These are phyloP conservation scores for Syrrhaptes paradoxus DNA, from an alignment of 2,113 vertebrate genomes.

Conservation along the genomic window DNA sequence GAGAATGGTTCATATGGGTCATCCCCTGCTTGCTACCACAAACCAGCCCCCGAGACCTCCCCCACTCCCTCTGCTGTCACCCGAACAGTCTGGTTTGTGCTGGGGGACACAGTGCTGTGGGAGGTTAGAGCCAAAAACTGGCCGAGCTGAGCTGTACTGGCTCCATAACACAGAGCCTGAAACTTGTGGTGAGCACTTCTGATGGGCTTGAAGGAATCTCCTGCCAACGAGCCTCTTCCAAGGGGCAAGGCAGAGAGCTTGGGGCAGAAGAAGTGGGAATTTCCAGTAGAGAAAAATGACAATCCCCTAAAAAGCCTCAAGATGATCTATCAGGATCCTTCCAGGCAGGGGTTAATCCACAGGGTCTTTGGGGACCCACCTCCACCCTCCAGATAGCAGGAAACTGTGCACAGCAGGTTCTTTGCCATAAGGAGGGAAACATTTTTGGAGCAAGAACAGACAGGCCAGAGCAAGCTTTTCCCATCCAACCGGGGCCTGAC, in stretches of 20 bases:
- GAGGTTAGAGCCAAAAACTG: background rate
- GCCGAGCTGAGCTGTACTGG: background rate
- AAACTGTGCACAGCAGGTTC: background rate
- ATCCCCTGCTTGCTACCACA: rapidly evolving
- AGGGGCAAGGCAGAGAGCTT: background rate
- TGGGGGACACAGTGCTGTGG: background rate
- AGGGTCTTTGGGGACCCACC: slow-evolving; percentile 10
- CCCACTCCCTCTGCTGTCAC: background rate
- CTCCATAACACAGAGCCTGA: background rate
- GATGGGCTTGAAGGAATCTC: background rate
- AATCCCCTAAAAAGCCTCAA: background rate
- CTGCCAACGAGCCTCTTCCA: background rate
- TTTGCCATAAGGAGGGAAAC: background rate
- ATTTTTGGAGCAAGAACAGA: slow-evolving; percentile 8
- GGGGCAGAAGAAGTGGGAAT: background rate
- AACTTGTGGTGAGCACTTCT: rapidly evolving
- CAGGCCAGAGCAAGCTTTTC: slow-evolving; percentile 46
- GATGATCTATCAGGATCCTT: background rate
- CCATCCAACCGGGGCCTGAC: background rate
- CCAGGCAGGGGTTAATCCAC: background rate
- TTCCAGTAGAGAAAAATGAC: background rate
- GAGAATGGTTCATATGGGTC: background rate
- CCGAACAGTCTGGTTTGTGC: background rate
- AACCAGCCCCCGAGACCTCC: rapidly evolving
- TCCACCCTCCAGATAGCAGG: slow-evolving; percentile 10